phyloP scores from a whole-genome alignment of 2,797 vertebrate species.

The Clarias fuscus region DNA sequence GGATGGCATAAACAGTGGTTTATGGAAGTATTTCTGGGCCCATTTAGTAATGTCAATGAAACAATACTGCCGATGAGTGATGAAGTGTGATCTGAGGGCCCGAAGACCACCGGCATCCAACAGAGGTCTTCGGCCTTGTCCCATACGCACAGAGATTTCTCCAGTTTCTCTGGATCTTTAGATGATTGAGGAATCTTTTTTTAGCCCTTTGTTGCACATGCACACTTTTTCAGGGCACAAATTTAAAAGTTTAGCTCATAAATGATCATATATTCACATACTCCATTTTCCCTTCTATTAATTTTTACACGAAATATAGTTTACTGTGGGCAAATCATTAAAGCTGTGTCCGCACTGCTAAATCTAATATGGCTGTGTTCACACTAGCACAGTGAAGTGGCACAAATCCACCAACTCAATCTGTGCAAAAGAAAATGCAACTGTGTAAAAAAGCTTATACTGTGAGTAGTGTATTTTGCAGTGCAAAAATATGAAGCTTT shows the following conservation, averaged over 20 bases:
- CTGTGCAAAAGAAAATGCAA: background rate
- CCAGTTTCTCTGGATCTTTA: too few species aligned
- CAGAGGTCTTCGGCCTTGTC: too few species aligned
- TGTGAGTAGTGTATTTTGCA: background rate
- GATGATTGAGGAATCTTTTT: too few species aligned
- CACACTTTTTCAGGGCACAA: too few species aligned
- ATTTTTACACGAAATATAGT: background rate
- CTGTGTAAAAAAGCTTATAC: background rate
- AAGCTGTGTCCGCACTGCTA: background rate
- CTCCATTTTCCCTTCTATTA: background rate
- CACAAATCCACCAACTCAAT: background rate
- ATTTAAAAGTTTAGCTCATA: background rate
- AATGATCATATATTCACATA: background rate
- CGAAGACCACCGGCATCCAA: too few species aligned
- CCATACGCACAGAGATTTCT: too few species aligned
- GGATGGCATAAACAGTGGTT: too few species aligned
- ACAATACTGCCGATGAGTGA: too few species aligned
- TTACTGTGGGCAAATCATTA: background rate
- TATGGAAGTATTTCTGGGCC: too few species aligned
- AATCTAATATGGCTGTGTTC: background rate
- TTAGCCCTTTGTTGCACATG: too few species aligned
- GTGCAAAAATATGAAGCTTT: background rate
- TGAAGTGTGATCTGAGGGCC: too few species aligned
- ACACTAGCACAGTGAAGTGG: background rate
- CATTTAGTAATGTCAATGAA: too few species aligned